Base-by-base conservation (phyloP, 1,140 invertebrate species). In the Dermatophagoides farinae region DNA sequence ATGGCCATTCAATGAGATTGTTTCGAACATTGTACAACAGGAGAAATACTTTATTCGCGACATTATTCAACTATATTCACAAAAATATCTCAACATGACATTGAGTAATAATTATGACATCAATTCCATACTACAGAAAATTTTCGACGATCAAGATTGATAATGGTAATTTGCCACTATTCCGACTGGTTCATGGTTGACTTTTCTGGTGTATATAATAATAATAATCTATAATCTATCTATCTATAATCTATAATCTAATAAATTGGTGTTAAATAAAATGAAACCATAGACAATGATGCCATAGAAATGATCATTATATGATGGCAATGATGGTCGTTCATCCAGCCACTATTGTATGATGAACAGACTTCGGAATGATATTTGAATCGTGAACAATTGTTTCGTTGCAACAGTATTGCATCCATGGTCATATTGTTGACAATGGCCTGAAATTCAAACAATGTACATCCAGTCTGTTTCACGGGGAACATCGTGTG, bases 1-100 rank as follows among this genome's bases (percentile, higher is more conserved):
- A n/a, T 55, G 53, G 53, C 53, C 53, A 18, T 55, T 55, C 31
- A 55, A 55, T 23, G 53, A 55, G 25, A 38, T 55, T 20, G 53
- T 55, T n/a, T 55, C 53, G 16, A 55, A 4, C 4, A 55, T 55
- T 40, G 53, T 55, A 2, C 14, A 38, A 11, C 2, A 55, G 14
- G 53, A 55, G 31, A 55, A 55, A 25, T 38, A 55, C 14, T 55
- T 25, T 23, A 55, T 55, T 6, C 38, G 41, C 1, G 1, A 55
- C 1, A 23, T 55, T 12, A 55, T 55, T 23, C 6, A 55, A 44
- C 2, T 38, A 23, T 25, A 55, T 44, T 14, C 53, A 38, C 5
- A 55, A 23, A 55, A 55, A 25, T 55, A 55, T 25, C 5, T 55
- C 6, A 55, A 55, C 23, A 31, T 55, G 31, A 55, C 53, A 23